Conservation (phyloP, 2,888 invertebrate species). For the Drosophila colorata region DNA sequence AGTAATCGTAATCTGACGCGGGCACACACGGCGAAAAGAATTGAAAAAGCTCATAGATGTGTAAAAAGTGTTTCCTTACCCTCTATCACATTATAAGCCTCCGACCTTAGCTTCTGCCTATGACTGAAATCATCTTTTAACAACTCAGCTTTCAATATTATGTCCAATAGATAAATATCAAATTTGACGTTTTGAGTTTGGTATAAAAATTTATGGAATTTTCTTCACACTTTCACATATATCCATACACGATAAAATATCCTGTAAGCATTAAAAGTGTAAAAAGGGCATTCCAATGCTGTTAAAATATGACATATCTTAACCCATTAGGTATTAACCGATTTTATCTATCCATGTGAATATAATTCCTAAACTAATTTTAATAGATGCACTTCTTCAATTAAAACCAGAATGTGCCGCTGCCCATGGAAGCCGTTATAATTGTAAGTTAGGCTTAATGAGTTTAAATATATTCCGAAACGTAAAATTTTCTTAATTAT, state of each 20-base stretch:
- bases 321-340: too few species aligned
- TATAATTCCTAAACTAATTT: too few species aligned
- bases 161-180: slow-evolving; percentile 70
- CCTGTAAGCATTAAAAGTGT: slow-evolving; percentile 12
- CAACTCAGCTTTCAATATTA: slow-evolving; percentile 53
- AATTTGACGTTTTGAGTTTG: slow-evolving; percentile 68
- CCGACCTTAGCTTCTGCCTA: slow-evolving; percentile 16
- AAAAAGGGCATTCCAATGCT: neutral
- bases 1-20: too few species aligned
- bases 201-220: slow-evolving; percentile 70
- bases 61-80: neutral
- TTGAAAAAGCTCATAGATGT: too few species aligned
- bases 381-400: too few species aligned
- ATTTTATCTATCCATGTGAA: too few species aligned
- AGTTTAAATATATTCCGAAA: neutral
- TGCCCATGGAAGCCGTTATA: too few species aligned
- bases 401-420: too few species aligned
- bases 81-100: slow-evolving; percentile 30
- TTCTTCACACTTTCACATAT: slow-evolving; percentile 36
- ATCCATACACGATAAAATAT: slow-evolving; percentile 43
- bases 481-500: too few species aligned
- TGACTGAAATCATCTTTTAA: slow-evolving; percentile 49
- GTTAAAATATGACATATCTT: too few species aligned
- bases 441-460: neutral
- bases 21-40: too few species aligned